These are phyloP conservation scores for Corythornis cristatus DNA, from an alignment of 2,113 vertebrate species.

Conservation along the genomic window DNA sequence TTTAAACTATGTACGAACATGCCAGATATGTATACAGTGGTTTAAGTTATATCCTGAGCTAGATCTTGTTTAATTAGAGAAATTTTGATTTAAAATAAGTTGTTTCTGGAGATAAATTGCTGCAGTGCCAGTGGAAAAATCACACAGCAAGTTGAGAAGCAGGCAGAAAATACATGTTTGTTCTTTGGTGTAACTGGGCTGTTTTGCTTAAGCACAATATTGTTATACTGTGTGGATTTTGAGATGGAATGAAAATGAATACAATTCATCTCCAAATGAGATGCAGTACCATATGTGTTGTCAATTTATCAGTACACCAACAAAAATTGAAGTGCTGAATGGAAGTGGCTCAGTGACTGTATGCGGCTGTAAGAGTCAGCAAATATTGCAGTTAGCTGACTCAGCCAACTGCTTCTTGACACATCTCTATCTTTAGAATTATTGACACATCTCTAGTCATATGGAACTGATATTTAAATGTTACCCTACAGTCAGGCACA, in stretches of 20 bases:
- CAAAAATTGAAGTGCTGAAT: slow-evolving; percentile 13
- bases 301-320: slow-evolving; percentile 24
- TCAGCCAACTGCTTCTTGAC: slow-evolving; percentile 43
- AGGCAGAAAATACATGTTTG: slow-evolving; percentile 4
- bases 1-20: neutral
- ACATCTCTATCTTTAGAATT: slow-evolving; percentile 42
- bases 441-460: slow-evolving; percentile 37
- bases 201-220: neutral
- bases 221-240: neutral
- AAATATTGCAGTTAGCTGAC: slow-evolving; percentile 49
- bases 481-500: neutral
- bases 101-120: neutral
- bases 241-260: slow-evolving; percentile 1
- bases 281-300: neutral
- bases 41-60: neutral
- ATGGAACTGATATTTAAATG: slow-evolving; percentile 41
- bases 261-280: slow-evolving; percentile 35
- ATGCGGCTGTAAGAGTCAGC: slow-evolving; percentile 29
- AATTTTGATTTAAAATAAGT: neutral
- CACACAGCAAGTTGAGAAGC: neutral
- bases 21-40: neutral
- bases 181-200: neutral
- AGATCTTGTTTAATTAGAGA: neutral
- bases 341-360: neutral
- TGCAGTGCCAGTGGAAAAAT: slow-evolving; percentile 1